Evolutionary conservation across 2,797 vertebrate genomes (phyloP), one percentile per base, ranked within the genome.

Genomic region (Nothura maculosa): DNA sequence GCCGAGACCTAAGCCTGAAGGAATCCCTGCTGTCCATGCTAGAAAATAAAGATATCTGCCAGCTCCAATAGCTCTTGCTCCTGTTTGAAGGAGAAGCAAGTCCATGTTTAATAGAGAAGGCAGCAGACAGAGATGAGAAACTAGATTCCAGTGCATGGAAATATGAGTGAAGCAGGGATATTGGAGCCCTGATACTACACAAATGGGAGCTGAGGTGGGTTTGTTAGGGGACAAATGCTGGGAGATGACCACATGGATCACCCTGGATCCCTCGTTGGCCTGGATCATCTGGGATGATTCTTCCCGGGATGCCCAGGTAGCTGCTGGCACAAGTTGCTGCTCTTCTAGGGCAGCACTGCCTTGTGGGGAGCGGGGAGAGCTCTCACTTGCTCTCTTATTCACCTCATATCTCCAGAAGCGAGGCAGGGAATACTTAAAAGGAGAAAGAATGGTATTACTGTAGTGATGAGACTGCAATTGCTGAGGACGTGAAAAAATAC

Each of bases 321-420:
- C 52, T 19, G 10, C 52, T n/a, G 52, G 52, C 25, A 55, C 52
- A 17, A 55, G 28, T 6, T 18, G 50, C 42, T 13, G 20, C 2
- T 27, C 30, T 19, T 6, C 0, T 19, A 5, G 0, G 4, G n/a
- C 63, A 45, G 28, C 45, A 5, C 50, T 54, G 50, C 48, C 43
- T 32, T 52, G 8, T 34, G 36, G 58, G 15, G 34, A 42, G 38
- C 22, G 0, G 0, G 61, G 32, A 78, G 5, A 1, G 0, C 17
- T 27, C 7, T 55, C 30, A 38, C 42, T 17, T 1, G 1, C 45
- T 48, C 75, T 40, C 54, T 55, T n/a, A 50, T 3, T 48, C 27
- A 0, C 36, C 3, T 19, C 21, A 0, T 5, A 0, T 15, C 60
- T 9, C 55, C 40, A n/a, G n/a, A n/a, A 47, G 20, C 17, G 13